Evolutionary conservation across 2,113 vertebrate genomes (phyloP).

Genomic region (Hassar affinis): DNA sequence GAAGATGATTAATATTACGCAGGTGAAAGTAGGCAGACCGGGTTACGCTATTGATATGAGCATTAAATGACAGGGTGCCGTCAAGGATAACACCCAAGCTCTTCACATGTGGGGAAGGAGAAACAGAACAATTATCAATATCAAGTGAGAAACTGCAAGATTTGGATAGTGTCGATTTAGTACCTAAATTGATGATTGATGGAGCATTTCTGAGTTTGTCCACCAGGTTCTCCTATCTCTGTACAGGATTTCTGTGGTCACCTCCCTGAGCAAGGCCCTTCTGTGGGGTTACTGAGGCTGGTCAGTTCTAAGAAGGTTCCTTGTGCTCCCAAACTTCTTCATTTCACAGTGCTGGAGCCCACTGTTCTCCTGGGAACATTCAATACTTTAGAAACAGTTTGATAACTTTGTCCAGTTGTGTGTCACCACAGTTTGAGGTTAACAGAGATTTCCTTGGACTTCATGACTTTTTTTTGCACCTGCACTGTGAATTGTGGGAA

Average conservation of each 20-base stretch:
- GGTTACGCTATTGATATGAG: no score
- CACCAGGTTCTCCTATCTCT: background rate
- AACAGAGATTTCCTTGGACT: background rate
- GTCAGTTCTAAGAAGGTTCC: background rate
- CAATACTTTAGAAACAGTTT: background rate
- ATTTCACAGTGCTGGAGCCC: background rate
- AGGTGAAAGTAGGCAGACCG: no score
- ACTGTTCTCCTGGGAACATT: background rate
- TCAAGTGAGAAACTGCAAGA: no score
- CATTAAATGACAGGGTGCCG: no score
- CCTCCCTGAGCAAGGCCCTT: background rate
- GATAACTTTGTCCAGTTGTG: background rate
- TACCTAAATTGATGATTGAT: no score
- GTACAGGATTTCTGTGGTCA: background rate
- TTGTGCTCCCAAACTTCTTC: background rate
- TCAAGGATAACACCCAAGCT: no score
- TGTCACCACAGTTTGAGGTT: background rate
- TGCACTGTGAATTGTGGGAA: background rate
- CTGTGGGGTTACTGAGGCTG: background rate
- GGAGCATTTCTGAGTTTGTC: background rate
- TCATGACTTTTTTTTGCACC: background rate
- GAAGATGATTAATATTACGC: no score
- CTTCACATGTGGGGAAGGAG: no score
- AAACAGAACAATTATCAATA: no score
- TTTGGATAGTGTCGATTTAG: no score